phyloP scores from a whole-genome alignment of 2,888 invertebrate species.

The Nemapogon koenigi region DNA sequence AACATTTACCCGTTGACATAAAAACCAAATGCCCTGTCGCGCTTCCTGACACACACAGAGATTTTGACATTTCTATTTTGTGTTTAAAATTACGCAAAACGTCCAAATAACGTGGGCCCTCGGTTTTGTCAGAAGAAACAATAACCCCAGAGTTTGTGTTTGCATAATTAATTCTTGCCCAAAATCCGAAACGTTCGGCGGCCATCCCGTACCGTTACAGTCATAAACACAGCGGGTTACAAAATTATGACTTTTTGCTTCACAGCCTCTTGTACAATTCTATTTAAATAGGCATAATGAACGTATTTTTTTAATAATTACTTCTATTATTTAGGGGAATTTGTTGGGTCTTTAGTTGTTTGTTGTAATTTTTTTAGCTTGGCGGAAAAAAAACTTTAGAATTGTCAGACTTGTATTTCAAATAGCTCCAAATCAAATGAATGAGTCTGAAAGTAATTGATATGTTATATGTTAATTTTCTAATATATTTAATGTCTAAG shows the following conservation, averaged over 20 bases:
- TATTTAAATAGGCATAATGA: constrained; percentile 7
- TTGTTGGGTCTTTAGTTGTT: too few species aligned
- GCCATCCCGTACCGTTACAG: constrained; percentile 35
- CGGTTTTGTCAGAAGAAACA: constrained; percentile 39
- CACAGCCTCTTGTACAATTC: constrained; percentile 4
- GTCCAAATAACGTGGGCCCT: constrained; percentile 44
- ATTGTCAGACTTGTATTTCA: too few species aligned
- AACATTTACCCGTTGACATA: background rate
- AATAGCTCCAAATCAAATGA: too few species aligned
- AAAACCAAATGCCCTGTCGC: constrained; percentile 1
- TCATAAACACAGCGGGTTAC: constrained; percentile 45
- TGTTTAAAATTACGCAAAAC: constrained; percentile 52
- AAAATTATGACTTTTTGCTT: constrained; percentile 21
- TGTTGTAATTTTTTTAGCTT: too few species aligned
- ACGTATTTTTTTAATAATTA: constrained; percentile 6
- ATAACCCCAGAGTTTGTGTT: constrained; percentile 39
- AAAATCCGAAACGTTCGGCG: constrained; percentile 40
- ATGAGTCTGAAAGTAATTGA: too few species aligned
- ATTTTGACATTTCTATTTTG: constrained; percentile 34
- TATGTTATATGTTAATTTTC: too few species aligned
- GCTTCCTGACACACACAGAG: constrained; percentile 16
- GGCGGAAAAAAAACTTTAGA: too few species aligned
- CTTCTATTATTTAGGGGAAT: background rate
- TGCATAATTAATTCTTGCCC: constrained; percentile 53
- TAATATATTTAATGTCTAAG: too few species aligned